phyloP scores from a whole-genome alignment of 2,888 invertebrate genomes.

The Teinopalpus imperialis region DNA sequence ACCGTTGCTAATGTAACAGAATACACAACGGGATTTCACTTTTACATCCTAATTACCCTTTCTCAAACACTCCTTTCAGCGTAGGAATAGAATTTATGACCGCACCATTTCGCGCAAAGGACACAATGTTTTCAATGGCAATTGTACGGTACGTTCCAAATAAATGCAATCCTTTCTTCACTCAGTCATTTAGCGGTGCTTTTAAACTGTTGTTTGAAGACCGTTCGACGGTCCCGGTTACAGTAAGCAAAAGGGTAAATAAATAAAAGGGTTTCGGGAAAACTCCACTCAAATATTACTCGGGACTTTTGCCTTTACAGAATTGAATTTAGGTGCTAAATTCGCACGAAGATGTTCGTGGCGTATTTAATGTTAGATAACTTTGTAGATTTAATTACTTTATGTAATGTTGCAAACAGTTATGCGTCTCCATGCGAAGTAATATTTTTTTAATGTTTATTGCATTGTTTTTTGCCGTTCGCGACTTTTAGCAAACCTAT shows the following conservation, averaged over 20 bases:
- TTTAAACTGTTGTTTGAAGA: constrained; percentile 45
- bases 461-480: constrained; percentile 44
- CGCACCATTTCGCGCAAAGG: constrained; percentile 53
- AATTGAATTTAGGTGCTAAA: neutral
- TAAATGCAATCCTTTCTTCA: constrained; percentile 73
- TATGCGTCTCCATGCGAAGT: constrained; percentile 47
- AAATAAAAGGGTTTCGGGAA: constrained; percentile 43
- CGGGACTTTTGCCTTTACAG: constrained; percentile 7
- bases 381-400: constrained; percentile 33
- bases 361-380: constrained; percentile 8
- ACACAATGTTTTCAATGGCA: constrained; percentile 48
- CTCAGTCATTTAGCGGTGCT: constrained; percentile 64
- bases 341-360: neutral
- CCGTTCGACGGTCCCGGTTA: constrained; percentile 64
- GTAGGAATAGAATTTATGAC: constrained; percentile 63
- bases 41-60: constrained; percentile 76
- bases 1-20: constrained; percentile 57
- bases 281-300: constrained; percentile 1
- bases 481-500: constrained; percentile 58
- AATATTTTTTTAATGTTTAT: constrained; percentile 40
- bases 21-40: constrained; percentile 66
- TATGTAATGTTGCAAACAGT: constrained; percentile 51
- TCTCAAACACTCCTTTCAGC: constrained; percentile 56
- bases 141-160: constrained; percentile 52
- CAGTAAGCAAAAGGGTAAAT: constrained; percentile 70